Conservation (phyloP, 2,113 vertebrate species). For the Heteronetta atricapilla region DNA sequence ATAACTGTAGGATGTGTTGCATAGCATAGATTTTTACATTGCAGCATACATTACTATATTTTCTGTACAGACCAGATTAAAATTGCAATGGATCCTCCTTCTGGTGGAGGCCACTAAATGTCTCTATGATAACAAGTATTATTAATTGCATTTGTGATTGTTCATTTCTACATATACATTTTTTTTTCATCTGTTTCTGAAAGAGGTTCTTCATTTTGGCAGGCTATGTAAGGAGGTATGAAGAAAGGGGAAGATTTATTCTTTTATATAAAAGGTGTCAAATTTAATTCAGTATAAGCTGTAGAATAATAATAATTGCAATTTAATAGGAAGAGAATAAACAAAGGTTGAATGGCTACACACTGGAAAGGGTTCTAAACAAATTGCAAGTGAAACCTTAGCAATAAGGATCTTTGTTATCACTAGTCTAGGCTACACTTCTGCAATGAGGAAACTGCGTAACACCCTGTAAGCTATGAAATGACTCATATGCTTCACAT, state of each 20-base stretch:
- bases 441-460: constrained; percentile 11
- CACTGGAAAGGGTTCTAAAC: background rate
- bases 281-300: background rate
- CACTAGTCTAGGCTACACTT: background rate
- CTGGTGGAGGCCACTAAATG: constrained; percentile 3
- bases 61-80: background rate
- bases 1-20: background rate
- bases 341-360: constrained; percentile 1
- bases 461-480: background rate
- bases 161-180: background rate
- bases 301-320: background rate
- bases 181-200: constrained; percentile 1
- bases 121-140: background rate
- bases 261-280: background rate
- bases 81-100: background rate
- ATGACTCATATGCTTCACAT: constrained; percentile 40
- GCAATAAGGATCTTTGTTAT: background rate
- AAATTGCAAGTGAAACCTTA: background rate
- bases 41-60: background rate
- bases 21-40: background rate
- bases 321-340: constrained; percentile 21
- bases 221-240: background rate
- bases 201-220: constrained; percentile 17
- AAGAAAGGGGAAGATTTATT: constrained; percentile 18
- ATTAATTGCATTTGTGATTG: background rate